A percentile compares a stretch with the other conserved stretches of the same genome.
These are phyloP conservation scores for Isurus oxyrinchus DNA, from an alignment of 2,113 vertebrate species.

Conservation along the genomic window DNA sequence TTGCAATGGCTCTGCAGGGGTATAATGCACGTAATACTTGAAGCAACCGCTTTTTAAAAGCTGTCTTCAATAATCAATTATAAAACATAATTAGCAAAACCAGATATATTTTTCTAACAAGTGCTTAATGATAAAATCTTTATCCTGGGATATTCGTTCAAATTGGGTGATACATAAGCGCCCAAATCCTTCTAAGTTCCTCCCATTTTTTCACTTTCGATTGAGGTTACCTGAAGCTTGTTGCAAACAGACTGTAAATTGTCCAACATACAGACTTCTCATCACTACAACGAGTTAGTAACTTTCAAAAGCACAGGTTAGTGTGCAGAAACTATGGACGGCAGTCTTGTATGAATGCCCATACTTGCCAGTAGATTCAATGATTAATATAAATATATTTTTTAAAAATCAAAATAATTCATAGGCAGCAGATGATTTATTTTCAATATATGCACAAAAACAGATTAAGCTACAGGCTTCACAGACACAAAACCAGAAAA, in stretches of 20 bases:
- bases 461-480: not conserved
- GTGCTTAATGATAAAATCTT: not conserved
- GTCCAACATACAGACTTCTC: not conserved
- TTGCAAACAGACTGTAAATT: not conserved
- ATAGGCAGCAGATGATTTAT: not conserved
- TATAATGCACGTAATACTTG: not conserved
- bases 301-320: not conserved
- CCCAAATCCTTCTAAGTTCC: not conserved
- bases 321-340: not conserved
- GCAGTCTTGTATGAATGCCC: not conserved
- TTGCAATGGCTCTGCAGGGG: not conserved
- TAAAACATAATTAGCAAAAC: not conserved
- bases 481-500: not conserved
- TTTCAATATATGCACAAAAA: not conserved
- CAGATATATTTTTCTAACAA: not conserved
- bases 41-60: not conserved
- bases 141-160: not conserved
- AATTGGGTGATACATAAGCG: not conserved
- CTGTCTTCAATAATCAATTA: not conserved
- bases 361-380: not conserved
- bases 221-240: not conserved
- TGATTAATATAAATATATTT: not conserved
- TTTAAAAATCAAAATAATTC: not conserved
- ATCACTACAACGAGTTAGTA: not conserved
- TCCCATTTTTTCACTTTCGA: not conserved